These are phyloP conservation scores for Rhamnusium bicolor DNA, from an alignment of 2,888 invertebrate species.

Conservation along the genomic window DNA sequence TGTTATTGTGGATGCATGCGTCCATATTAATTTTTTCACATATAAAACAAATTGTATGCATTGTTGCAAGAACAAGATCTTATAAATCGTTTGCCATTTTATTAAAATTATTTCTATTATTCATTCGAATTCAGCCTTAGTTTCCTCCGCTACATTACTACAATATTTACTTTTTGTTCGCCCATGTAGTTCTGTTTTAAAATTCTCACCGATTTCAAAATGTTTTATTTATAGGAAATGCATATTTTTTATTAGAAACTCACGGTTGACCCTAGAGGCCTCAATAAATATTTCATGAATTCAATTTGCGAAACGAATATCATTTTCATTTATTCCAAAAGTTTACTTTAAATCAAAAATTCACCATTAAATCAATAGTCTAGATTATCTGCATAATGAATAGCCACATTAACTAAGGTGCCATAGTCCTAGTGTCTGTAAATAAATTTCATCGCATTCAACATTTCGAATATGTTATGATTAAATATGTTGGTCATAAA, in stretches of 20 bases:
- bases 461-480: too few relatives aligned
- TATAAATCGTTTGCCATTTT: too few relatives aligned
- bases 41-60: too few relatives aligned
- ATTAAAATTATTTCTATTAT: too few relatives aligned
- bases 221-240: conserved; percentile 21
- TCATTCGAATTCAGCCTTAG: too few relatives aligned
- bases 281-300: conserved; percentile 32
- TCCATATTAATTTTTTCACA: too few relatives aligned
- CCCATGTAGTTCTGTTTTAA: not conserved
- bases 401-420: too few relatives aligned
- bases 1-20: too few relatives aligned
- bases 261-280: conserved; percentile 21
- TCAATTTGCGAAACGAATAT: conserved; percentile 23
- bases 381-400: not conserved
- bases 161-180: not conserved
- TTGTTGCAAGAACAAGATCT: too few relatives aligned
- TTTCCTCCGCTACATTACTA: too few relatives aligned
- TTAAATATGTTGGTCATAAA: not conserved
- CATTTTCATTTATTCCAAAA: conserved; percentile 26
- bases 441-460: too few relatives aligned
- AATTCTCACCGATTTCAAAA: not conserved
- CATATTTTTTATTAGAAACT: conserved; percentile 21
- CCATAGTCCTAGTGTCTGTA: too few relatives aligned
- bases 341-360: conserved; percentile 26
- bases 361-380: conserved; percentile 5